Evolutionary conservation across 1,140 invertebrate genomes (phyloP).

Genomic region (Idris sp.): DNA sequence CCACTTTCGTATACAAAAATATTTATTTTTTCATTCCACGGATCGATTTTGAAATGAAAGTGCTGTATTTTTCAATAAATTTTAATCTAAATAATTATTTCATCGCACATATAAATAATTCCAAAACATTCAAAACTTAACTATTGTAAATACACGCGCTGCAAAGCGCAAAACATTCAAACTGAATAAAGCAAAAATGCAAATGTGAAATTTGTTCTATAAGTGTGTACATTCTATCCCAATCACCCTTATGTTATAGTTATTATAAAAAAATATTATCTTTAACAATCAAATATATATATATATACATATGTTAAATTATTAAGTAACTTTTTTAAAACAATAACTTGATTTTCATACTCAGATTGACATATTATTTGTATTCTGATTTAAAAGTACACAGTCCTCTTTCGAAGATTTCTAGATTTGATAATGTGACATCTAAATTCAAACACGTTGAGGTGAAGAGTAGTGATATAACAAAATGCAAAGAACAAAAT

Average conservation of each 20-base stretch:
- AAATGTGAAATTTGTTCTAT: conserved; percentile 63
- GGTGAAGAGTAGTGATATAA: conserved; percentile 21
- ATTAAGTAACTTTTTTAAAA: too few species aligned
- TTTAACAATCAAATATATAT: too few species aligned
- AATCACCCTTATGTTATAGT: background rate
- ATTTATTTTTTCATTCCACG: too few species aligned
- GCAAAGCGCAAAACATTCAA: conserved; percentile 53
- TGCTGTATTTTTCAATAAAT: conserved; percentile 38
- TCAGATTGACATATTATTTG: background rate
- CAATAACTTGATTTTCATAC: too few species aligned
- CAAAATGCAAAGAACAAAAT: conserved; percentile 2
- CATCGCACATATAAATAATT: conserved; percentile 59
- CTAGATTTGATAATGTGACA: conserved; percentile 7
- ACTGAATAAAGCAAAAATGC: conserved; percentile 75
- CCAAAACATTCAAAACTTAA: conserved; percentile 59
- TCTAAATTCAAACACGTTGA: conserved; percentile 36
- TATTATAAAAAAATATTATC: too few species aligned
- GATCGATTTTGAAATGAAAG: conserved; percentile 13
- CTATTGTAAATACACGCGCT: conserved; percentile 68
- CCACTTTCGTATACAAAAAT: too few species aligned
- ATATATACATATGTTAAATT: too few species aligned
- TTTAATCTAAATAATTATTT: conserved; percentile 57
- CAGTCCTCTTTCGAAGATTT: conserved; percentile 5
- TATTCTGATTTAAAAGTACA: conserved; percentile 1
- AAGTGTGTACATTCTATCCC: conserved; percentile 1